Evolutionary conservation across 2,797 vertebrate genomes (phyloP).

Genomic region (Yasuhikotakia modesta): DNA sequence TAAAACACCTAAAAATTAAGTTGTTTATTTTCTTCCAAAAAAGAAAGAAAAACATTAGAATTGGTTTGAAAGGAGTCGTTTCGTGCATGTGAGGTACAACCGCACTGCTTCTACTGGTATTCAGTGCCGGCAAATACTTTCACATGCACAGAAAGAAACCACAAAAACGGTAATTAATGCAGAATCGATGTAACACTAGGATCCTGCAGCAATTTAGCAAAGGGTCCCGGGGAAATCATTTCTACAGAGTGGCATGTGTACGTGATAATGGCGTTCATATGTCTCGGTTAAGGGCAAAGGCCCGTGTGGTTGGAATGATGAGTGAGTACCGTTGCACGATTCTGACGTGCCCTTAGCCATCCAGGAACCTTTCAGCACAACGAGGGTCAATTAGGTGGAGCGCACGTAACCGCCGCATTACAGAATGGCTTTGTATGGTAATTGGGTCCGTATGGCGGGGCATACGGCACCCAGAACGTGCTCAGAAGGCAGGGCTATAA

Average conservation of each 20-base stretch:
- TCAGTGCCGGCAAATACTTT: constrained; percentile 12
- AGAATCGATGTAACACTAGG: constrained; percentile 34
- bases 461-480: constrained; percentile 37
- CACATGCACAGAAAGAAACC: constrained; percentile 12
- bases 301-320: constrained; percentile 41
- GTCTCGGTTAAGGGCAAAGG: constrained; percentile 40
- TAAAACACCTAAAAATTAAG: constrained; percentile 49
- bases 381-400: constrained; percentile 67
- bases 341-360: constrained; percentile 58
- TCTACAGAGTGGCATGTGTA: constrained; percentile 44
- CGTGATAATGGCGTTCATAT: constrained; percentile 47
- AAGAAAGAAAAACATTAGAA: constrained; percentile 19
- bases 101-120: constrained; percentile 9
- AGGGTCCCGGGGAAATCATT: constrained; percentile 27
- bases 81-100: background rate
- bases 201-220: constrained; percentile 22
- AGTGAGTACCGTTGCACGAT: constrained; percentile 11
- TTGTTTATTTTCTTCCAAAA: constrained; percentile 24
- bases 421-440: constrained; percentile 67
- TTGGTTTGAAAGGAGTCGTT: background rate
- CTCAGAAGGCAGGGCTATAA: constrained; percentile 55
- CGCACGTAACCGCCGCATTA: constrained; percentile 64
- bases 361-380: constrained; percentile 73
- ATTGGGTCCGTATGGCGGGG: constrained; percentile 71
- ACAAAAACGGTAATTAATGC: constrained; percentile 27